Conservation (phyloP, 2,888 invertebrate genomes). For the Charanyca ferruginea region DNA sequence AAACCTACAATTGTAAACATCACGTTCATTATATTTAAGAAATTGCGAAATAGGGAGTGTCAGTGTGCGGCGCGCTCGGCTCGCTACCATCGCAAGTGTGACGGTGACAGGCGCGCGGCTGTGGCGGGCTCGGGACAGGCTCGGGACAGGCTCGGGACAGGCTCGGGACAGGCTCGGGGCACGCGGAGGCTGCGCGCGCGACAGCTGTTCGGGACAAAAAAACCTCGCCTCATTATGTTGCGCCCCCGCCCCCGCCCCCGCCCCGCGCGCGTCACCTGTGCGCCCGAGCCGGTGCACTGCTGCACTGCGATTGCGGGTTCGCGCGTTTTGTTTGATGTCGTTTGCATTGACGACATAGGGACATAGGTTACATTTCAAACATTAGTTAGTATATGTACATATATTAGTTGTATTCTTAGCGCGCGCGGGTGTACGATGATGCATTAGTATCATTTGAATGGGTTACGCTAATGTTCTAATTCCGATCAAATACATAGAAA, state of each 20-base stretch:
- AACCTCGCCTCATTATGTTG: conserved; percentile 53
- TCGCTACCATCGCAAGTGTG: background rate
- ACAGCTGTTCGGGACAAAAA: conserved; percentile 65
- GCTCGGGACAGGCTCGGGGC: conserved; percentile 6
- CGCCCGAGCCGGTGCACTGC: background rate
- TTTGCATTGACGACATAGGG: background rate
- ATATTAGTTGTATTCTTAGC: background rate
- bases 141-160: conserved; percentile 14
- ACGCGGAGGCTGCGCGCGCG: conserved; percentile 55
- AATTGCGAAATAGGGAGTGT: background rate
- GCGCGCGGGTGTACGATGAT: too few species aligned
- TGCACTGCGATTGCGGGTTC: conserved; percentile 1
- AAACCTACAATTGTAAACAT: too few species aligned
- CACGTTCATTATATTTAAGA: too few species aligned
- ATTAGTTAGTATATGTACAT: background rate
- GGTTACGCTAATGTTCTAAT: too few species aligned
- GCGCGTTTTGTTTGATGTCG: conserved; percentile 13
- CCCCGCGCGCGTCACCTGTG: conserved; percentile 47
- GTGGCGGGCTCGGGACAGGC: too few species aligned
- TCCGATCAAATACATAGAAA: too few species aligned
- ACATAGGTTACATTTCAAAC: too few species aligned
- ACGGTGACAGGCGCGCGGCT: conserved; percentile 2
- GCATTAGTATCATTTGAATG: too few species aligned
- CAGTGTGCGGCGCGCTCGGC: too few species aligned
- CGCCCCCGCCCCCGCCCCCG: conserved; percentile 5